phyloP scores from a whole-genome alignment of 2,113 vertebrate genomes.

The Nipponia nippon region DNA sequence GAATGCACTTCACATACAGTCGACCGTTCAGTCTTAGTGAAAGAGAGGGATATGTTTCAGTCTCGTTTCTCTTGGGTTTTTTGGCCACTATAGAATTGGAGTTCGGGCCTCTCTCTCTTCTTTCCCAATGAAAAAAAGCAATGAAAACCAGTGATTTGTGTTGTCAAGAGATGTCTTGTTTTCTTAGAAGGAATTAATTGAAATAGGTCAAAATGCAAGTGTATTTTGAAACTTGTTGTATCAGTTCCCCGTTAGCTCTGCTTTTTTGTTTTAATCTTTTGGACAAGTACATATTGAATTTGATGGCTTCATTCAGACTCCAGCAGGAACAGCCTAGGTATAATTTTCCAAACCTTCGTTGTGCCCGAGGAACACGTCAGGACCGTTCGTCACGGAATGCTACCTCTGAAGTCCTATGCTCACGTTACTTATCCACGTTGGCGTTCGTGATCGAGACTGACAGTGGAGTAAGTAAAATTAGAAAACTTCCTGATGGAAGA shows the following conservation, averaged over 20 bases:
- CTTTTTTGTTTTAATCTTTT: neutral
- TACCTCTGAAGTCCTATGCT: fast-evolving
- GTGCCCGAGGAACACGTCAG: neutral
- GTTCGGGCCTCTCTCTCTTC: neutral
- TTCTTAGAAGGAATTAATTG: neutral
- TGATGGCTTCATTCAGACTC: neutral
- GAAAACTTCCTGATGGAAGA: neutral
- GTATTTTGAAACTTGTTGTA: neutral
- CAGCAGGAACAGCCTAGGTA: neutral
- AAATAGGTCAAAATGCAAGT: neutral
- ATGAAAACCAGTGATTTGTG: neutral
- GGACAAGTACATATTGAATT: neutral
- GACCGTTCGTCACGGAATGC: neutral
- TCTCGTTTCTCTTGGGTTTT: neutral
- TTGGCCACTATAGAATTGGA: neutral
- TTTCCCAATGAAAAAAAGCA: neutral
- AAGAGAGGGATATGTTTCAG: neutral
- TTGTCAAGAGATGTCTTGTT: neutral
- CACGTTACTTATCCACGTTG: fast-evolving
- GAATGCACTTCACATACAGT: neutral
- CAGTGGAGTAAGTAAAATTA: neutral
- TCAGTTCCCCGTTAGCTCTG: neutral
- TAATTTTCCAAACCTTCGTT: neutral
- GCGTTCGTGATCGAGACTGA: neutral
- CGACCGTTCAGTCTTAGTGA: neutral